A percentile compares a stretch with the other conserved stretches of the same genome.
Evolutionary conservation across 2,888 invertebrate species (phyloP).

Genomic region (Ypsolopha scabrella): DNA sequence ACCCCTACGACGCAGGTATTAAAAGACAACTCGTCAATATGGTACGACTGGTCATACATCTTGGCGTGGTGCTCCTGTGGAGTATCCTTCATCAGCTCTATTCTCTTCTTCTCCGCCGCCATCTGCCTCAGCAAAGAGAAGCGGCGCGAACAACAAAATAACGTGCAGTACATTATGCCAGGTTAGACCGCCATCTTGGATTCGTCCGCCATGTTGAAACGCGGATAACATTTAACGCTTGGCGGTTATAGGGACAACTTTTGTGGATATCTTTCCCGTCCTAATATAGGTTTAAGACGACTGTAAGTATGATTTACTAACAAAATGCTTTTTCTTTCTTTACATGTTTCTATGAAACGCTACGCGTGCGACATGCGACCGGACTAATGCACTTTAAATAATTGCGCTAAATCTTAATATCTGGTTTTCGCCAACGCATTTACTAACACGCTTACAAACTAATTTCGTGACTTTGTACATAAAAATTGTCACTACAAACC

Average conservation of each 20-base stretch:
- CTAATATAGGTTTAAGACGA: not conserved
- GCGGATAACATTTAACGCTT: slow-evolving; percentile 44
- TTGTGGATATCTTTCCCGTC: slow-evolving; percentile 1
- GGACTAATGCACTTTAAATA: slow-evolving; percentile 40
- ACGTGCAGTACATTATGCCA: slow-evolving; percentile 92
- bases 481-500: not conserved
- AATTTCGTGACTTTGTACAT: slow-evolving; percentile 28
- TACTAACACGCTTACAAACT: slow-evolving; percentile 57
- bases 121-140: slow-evolving; percentile 83
- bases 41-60: slow-evolving; percentile 90
- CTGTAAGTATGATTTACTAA: slow-evolving; percentile 38
- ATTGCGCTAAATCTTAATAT: slow-evolving; percentile 57
- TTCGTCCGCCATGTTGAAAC: slow-evolving; percentile 29
- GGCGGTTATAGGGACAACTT: slow-evolving; percentile 31
- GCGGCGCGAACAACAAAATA: slow-evolving; percentile 78
- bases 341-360: slow-evolving; percentile 70
- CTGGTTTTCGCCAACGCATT: slow-evolving; percentile 60
- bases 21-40: slow-evolving; percentile 77
- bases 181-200: slow-evolving; percentile 71
- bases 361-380: slow-evolving; percentile 50
- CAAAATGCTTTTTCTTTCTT: slow-evolving; percentile 67
- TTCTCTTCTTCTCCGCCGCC: slow-evolving; percentile 84
- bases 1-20: slow-evolving; percentile 69
- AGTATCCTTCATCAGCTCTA: slow-evolving; percentile 79
- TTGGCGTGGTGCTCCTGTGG: slow-evolving; percentile 86